A percentile compares a stretch with the other conserved stretches of the same genome.
Conservation (phyloP, 2,113 vertebrate genomes). For the Spilogale gracilis region DNA sequence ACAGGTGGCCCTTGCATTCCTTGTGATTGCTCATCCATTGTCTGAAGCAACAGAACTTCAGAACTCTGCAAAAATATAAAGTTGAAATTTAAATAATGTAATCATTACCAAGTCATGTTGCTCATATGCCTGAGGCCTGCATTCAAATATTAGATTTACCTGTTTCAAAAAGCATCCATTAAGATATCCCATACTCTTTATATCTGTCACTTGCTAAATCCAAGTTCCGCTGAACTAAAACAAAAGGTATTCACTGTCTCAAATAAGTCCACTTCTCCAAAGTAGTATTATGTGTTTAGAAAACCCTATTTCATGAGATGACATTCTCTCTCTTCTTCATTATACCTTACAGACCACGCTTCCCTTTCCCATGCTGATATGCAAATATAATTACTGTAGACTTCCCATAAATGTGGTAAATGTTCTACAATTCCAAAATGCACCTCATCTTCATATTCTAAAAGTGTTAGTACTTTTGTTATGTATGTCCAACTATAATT, state of each 20-base stretch:
- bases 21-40: conserved; percentile 96
- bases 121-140: not conserved
- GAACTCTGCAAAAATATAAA: conserved; percentile 87
- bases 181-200: not conserved
- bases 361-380: not conserved
- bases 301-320: not conserved
- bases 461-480: not conserved
- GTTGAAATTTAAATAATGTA: not conserved
- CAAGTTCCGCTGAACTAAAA: not conserved
- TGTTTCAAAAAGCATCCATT: not conserved
- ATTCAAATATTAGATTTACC: not conserved
- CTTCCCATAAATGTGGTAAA: not conserved
- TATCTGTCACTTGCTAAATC: not conserved
- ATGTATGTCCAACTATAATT: not conserved
- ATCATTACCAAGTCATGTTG: not conserved
- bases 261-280: not conserved
- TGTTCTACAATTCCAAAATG: not conserved
- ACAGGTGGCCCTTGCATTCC: conserved; percentile 92
- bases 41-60: conserved; percentile 84
- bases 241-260: not conserved
- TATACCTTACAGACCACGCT: not conserved
- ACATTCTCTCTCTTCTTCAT: not conserved
- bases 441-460: not conserved
- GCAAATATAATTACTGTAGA: not conserved
- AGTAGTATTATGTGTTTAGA: not conserved